These are phyloP conservation scores for Amblyteles armatorius DNA, from an alignment of 2,888 invertebrate species.

Conservation along the genomic window DNA sequence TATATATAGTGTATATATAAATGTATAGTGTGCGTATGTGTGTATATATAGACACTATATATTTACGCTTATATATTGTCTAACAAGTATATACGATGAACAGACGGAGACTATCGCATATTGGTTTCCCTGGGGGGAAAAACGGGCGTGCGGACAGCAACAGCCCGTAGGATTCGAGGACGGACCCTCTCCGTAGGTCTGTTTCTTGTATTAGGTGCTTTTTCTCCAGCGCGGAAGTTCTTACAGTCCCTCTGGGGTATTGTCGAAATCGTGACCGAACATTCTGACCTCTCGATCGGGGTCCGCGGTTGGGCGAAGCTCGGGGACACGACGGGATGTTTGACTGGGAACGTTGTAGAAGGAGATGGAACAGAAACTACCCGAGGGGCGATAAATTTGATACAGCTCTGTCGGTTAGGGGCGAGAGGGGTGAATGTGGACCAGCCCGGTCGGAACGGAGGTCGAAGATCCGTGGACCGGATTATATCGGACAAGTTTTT, in stretches of 20 bases:
- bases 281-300: slow-evolving; percentile 6
- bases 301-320: not conserved
- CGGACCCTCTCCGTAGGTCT: not conserved
- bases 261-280: slow-evolving; percentile 19
- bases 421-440: too few species aligned
- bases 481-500: too few species aligned
- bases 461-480: too few species aligned
- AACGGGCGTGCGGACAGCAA: not conserved
- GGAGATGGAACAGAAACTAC: too few species aligned
- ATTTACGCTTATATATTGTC: not conserved
- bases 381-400: too few species aligned
- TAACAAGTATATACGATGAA: not conserved
- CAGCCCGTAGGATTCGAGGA: not conserved
- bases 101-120: slow-evolving; percentile 8
- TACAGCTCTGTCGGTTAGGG: too few species aligned
- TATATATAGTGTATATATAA: not conserved
- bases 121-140: not conserved
- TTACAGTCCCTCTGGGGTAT: not conserved
- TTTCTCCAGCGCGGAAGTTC: slow-evolving; percentile 15
- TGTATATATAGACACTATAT: not conserved
- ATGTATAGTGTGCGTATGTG: too few species aligned
- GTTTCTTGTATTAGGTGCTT: slow-evolving; percentile 13
- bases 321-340: not conserved
- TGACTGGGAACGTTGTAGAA: not conserved
- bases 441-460: too few species aligned